Conservation (phyloP, 2,113 vertebrate genomes). For the Harpagus bidentatus region DNA sequence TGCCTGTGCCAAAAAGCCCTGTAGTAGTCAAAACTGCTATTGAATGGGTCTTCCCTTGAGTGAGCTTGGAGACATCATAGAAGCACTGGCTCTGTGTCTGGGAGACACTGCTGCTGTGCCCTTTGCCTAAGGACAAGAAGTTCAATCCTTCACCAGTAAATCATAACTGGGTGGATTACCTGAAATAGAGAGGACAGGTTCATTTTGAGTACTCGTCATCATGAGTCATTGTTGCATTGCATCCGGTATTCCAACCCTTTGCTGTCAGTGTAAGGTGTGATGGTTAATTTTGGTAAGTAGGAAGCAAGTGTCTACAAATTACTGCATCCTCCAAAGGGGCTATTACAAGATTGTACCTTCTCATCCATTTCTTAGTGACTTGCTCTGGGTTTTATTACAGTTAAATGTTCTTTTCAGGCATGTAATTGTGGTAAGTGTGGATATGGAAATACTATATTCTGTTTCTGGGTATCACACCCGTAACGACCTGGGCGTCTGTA, state of each 20-base stretch:
- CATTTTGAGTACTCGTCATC: neutral
- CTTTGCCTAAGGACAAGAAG: neutral
- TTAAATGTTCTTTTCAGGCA: neutral
- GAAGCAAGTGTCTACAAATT: slow-evolving; percentile 15
- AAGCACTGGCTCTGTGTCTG: neutral
- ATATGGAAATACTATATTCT: neutral
- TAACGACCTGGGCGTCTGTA: neutral
- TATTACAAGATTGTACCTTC: neutral
- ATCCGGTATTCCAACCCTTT: neutral
- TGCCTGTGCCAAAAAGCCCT: neutral
- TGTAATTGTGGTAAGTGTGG: neutral
- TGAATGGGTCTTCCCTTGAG: neutral
- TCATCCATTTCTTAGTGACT: neutral
- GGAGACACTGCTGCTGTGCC: neutral
- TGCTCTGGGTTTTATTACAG: neutral
- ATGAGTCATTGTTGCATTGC: neutral
- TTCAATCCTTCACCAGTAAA: neutral
- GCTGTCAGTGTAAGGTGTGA: neutral
- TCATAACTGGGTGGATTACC: neutral
- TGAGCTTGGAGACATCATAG: neutral
- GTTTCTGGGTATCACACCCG: neutral
- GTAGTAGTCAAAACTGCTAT: neutral
- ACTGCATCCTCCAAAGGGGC: neutral
- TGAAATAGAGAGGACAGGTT: neutral
- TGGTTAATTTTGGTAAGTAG: neutral